Conservation (phyloP, 2,113 vertebrate species). For the Petroica traversi region DNA sequence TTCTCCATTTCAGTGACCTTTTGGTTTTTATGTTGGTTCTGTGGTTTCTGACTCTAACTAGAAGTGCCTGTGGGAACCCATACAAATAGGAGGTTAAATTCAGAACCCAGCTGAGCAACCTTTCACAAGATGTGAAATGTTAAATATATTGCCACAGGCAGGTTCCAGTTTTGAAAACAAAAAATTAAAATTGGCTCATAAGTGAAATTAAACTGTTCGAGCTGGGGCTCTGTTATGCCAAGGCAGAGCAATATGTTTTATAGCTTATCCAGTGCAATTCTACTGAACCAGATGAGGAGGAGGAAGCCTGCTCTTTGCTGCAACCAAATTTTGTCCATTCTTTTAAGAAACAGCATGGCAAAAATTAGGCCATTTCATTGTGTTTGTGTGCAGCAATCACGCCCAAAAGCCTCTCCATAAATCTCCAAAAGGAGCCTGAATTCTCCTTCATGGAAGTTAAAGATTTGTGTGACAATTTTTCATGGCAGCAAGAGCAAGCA, state of each 20-base stretch:
- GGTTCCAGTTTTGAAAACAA: not conserved
- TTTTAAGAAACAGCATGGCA: not conserved
- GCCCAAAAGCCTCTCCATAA: not conserved
- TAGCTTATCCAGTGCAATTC: not conserved
- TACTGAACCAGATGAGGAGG: not conserved
- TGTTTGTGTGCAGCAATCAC: not conserved
- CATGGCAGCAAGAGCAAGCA: not conserved
- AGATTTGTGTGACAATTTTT: not conserved
- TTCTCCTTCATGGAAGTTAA: not conserved
- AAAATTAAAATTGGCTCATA: not conserved
- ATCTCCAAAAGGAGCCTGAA: not conserved
- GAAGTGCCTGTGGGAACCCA: not conserved
- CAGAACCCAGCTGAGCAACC: not conserved
- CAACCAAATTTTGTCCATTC: not conserved
- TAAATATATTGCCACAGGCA: not conserved
- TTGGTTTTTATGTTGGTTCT: not conserved
- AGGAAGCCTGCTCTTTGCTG: not conserved
- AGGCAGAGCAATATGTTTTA: not conserved
- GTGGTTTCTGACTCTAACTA: not conserved
- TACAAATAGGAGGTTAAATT: not conserved
- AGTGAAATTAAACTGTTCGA: not conserved
- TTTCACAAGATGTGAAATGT: not conserved
- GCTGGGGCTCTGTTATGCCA: not conserved
- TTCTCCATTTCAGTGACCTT: not conserved
- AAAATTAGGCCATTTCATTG: not conserved